These are phyloP conservation scores for Pteronotus mesoamericanus DNA, from an alignment of 2,797 vertebrate genomes.

Conservation along the genomic window DNA sequence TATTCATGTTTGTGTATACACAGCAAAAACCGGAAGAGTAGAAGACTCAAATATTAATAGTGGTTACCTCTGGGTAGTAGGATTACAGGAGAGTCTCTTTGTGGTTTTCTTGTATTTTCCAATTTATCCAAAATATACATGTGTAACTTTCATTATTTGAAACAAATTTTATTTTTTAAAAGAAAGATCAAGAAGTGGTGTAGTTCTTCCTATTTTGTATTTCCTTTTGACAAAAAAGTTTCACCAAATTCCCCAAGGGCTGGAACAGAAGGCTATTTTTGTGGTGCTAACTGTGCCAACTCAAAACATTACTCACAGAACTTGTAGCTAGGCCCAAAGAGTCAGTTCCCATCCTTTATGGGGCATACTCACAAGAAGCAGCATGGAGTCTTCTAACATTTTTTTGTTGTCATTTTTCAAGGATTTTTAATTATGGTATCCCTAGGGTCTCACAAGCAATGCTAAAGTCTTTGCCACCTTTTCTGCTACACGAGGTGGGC, in stretches of 20 bases:
- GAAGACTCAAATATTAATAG: not conserved
- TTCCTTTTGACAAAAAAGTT: conserved; percentile 38
- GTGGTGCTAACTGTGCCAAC: not conserved
- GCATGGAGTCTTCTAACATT: not conserved
- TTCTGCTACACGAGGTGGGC: not conserved
- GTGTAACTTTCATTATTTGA: conserved; percentile 36
- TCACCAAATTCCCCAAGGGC: conserved; percentile 41
- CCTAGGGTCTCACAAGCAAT: not conserved
- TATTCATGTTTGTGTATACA: not conserved
- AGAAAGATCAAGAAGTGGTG: not conserved
- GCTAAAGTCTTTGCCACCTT: not conserved
- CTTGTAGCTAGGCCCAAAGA: not conserved
- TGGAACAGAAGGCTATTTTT: not conserved
- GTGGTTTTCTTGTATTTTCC: conserved; percentile 22
- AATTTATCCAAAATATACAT: conserved; percentile 26
- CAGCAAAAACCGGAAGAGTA: not conserved
- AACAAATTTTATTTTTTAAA: conserved; percentile 40
- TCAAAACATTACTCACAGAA: conserved; percentile 34
- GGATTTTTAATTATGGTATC: not conserved
- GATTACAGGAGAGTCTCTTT: not conserved
- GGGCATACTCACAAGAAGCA: not conserved
- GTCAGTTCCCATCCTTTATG: not conserved
- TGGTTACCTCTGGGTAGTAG: not conserved
- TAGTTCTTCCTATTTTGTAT: conserved; percentile 18
- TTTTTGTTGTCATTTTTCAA: not conserved